Base-by-base conservation (phyloP, 2,888 invertebrate genomes). In the Adelognathus sp. region DNA sequence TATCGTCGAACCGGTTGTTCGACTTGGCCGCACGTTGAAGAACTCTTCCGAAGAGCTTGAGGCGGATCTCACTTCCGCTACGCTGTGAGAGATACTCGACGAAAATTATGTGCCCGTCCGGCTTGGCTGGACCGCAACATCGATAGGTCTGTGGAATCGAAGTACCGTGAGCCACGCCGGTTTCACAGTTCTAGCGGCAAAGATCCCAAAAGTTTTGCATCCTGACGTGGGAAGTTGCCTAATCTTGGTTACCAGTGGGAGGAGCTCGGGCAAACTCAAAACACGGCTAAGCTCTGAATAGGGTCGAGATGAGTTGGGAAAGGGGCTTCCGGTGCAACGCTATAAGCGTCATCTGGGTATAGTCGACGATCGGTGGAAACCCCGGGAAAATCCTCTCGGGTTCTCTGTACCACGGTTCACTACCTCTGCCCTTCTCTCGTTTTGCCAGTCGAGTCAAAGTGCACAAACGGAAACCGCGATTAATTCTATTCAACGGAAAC, bases 361-460 rank as follows among this genome's bases (percentile, higher is more conserved):
- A 71, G 39, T 54, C 14, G 72, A 61, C 88, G 87, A 85, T 84
- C 86, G 86, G 84, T 86, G 82, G 82, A 83, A 82, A 82, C 80
- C 79, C 74, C 81, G 81, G 24, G 7, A 82, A n/a, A 71, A 82
- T 46, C n/a, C 44, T 33, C 24, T 27, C 27, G 5, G 7, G 4
- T 6, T n/a, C 18, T 14, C 60, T 54, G 18, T 33, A 31, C 29
- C 44, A 63, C 24, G 33, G 7, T 54, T 52, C 60, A 3, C 14
- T 31, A 21, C 31, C 67, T 60, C 74, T 61, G 16, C 67, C 67
- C 67, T 61, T 60, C 60, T 41, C 1, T 24, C 16, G 54, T 56
- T 66, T 61, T 61, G 61, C 71, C 60, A 75, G 75, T n/a, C n/a
- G 75, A 79, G 79, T 75, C 79, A 71, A 75, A 72, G 61, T 63